Base-by-base conservation (phyloP, 1,140 invertebrate genomes). In the Branchinecta lindahli region DNA sequence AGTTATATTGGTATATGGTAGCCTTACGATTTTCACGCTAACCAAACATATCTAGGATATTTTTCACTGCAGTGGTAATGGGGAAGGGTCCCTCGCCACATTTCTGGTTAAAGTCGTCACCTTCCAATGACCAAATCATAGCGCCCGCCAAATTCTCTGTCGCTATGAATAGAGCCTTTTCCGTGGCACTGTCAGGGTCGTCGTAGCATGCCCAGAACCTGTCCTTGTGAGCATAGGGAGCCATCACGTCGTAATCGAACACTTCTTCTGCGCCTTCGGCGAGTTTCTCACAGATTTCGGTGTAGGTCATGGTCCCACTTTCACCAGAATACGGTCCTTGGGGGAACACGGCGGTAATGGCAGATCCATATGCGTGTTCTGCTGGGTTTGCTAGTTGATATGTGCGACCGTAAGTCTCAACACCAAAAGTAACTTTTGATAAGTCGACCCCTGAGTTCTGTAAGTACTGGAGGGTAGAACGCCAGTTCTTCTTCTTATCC, bases 321-420 rank as follows among this genome's bases (percentile, higher is more conserved):
- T 45, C 12, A 20, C 65, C 46, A 8, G 71, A 70, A 65, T 72
- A 72, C 33, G 46, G 71, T 47, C 71, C 71, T 2, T 52, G 46
- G 18, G 52, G 66, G 33, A 78, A 77, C 8, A 74, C 70, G 8
- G 75, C 75, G 8, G 68, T 70, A 15, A 75, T 75, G 7, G 74
- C 68, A 15, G 75, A 77, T 21, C 77, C 76, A 8, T 79, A 47
- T 8, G 73, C 75, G 47, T 76, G 75, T 0, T 72, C 70, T 4
- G 69, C 68, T 10, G 75, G 44, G 69, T 77, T 72, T 9, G 44
- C 72, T 45, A 81, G 72, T 15, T 74, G 78, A 72, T 78, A 81
- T n/a, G 75, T 75, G 66, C 75, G 74, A 7, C 79, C 80, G 52
- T 79, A 79, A 10, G 75, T 75, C 8, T 76, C 75, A 67, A 81